Evolutionary conservation across 2,888 invertebrate genomes (phyloP).

Genomic region (Agriotes lineatus): DNA sequence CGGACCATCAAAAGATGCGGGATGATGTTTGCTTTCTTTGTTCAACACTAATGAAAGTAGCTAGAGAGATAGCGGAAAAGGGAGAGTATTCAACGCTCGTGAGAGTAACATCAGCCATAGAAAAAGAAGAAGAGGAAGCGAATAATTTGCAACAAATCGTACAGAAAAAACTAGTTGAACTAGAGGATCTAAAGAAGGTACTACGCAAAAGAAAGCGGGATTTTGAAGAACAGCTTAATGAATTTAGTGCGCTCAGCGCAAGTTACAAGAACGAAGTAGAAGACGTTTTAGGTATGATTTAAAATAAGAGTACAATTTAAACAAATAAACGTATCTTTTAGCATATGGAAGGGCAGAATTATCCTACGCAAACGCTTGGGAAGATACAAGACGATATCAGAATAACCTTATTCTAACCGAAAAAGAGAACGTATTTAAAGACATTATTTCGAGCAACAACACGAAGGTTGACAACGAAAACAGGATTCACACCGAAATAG

Average conservation of each 20-base stretch:
- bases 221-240: no score
- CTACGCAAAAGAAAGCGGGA: no score
- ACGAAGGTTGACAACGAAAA: slow-evolving; percentile 52
- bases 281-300: no score
- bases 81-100: slow-evolving; percentile 18
- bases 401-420: slow-evolving; percentile 50
- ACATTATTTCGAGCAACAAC: slow-evolving; percentile 46
- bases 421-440: slow-evolving; percentile 47
- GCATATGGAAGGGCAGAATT: slow-evolving; percentile 28
- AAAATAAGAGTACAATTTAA: no score
- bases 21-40: no score
- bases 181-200: no score
- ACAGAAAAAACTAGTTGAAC: no score
- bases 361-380: slow-evolving; percentile 54
- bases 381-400: slow-evolving; percentile 55
- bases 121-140: slow-evolving; percentile 32
- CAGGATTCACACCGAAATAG: slow-evolving; percentile 53
- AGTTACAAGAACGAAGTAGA: no score
- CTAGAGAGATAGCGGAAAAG: background rate
- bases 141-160: background rate
- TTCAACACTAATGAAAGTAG: no score
- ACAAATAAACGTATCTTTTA: no score
- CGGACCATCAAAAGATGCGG: background rate
- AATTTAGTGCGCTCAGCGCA: no score
- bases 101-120: slow-evolving; percentile 1